Base-by-base conservation (phyloP, 2,113 vertebrate genomes). In the Cyphomyrus plagiostoma region DNA sequence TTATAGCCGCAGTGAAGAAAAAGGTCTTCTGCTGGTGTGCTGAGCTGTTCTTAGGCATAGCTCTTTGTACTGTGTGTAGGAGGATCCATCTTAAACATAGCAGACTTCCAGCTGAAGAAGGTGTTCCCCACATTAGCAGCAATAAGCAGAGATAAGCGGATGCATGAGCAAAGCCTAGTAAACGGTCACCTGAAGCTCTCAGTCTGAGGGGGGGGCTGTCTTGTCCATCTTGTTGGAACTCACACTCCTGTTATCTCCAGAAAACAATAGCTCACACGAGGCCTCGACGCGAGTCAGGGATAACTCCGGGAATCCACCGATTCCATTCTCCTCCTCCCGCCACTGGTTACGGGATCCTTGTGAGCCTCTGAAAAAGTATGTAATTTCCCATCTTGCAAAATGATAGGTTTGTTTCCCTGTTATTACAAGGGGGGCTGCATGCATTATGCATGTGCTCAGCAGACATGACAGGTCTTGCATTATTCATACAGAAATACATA, bases 401-500 rank as follows among this genome's bases (percentile, higher is more conserved):
- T 90, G 48, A 90, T 87, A 87, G 89, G 89, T 87, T 90, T 87
- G 85, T 90, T 90, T 90, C 87, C 53, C 53, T 49, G 74, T 90
- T 88, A 88, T 90, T 88, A 90, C 89, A 58, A 88, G 74, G 87
- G 84, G 89, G 77, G 53, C 42, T 45, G 45, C 86, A 90, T 90
- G 86, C 86, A 90, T 88, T 88, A 88, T 90, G 86, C 89, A 90
- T 90, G 35, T 8, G 66, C 86, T 82, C 74, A 39, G 48, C n/a
- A 90, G 86, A 90, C 87, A 88, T 88, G 70, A 83, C 89, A 88
- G 70, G 35, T 83, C 87, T 58, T 88, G 39, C 50, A 90, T 90
- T 90, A 90, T 90, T 88, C 86, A 90, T 88, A 56, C 13, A n/a
- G 74, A 90, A 90, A 90, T 88, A 90, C 86, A 90, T 90, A 90